Conservation (phyloP, 2,113 vertebrate genomes). For the Dasyurus viverrinus region DNA sequence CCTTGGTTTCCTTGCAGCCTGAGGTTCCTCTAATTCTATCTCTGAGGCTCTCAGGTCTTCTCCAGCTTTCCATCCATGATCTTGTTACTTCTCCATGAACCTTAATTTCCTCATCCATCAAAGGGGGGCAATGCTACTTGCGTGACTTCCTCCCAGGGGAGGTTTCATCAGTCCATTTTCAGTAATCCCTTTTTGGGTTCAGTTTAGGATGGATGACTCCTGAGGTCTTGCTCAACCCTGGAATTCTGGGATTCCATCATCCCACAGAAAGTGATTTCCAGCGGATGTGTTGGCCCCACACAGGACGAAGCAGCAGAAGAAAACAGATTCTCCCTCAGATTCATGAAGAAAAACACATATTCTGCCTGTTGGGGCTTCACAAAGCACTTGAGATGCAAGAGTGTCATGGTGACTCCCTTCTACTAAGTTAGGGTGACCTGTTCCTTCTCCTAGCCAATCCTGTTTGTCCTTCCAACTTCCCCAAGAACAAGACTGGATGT, state of each 20-base stretch:
- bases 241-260: not conserved
- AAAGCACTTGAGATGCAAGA: not conserved
- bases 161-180: not conserved
- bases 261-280: not conserved
- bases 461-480: not conserved
- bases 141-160: not conserved
- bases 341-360: not conserved
- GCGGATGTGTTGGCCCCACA: not conserved
- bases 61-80: not conserved
- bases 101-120: not conserved
- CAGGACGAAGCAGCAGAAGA: not conserved
- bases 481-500: not conserved
- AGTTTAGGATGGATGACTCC: not conserved
- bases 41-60: not conserved
- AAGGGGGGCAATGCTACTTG: not conserved
- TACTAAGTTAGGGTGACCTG: not conserved
- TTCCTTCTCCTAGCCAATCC: not conserved
- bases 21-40: not conserved
- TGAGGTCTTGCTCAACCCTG: not conserved
- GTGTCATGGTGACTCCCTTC: not conserved
- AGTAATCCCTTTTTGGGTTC: not conserved
- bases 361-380: not conserved
- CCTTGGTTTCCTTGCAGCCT: not conserved
- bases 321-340: not conserved
- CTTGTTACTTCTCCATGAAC: not conserved